Evolutionary conservation across 2,797 vertebrate genomes (phyloP).

Genomic region (Zonotrichia albicollis): DNA sequence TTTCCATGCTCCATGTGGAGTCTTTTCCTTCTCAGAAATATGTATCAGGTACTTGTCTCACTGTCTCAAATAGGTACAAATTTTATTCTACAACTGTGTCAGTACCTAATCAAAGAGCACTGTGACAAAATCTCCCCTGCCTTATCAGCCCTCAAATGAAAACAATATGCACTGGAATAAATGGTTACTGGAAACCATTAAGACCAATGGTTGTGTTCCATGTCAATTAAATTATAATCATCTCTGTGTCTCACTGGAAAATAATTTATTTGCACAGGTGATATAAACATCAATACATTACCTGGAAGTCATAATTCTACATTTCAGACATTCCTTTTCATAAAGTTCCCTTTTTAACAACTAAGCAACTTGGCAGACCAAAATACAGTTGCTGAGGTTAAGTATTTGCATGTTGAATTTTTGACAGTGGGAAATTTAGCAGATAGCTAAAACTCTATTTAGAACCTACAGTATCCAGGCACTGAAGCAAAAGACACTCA

Average conservation of each 20-base stretch:
- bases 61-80: background rate
- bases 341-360: background rate
- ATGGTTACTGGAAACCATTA: background rate
- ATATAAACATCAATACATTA: background rate
- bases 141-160: background rate
- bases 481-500: background rate
- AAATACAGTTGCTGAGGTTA: background rate
- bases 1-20: background rate
- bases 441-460: background rate
- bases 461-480: background rate
- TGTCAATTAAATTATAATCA: background rate
- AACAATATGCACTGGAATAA: background rate
- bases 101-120: background rate
- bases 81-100: background rate
- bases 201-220: background rate
- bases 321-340: background rate
- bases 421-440: background rate
- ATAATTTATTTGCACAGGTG: background rate
- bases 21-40: background rate
- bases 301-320: background rate
- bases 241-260: background rate
- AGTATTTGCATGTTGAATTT: background rate
- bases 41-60: background rate
- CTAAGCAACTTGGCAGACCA: background rate
- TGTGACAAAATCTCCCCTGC: background rate